Conservation (phyloP, 1,140 invertebrate genomes). For the Drosophila littoralis region DNA sequence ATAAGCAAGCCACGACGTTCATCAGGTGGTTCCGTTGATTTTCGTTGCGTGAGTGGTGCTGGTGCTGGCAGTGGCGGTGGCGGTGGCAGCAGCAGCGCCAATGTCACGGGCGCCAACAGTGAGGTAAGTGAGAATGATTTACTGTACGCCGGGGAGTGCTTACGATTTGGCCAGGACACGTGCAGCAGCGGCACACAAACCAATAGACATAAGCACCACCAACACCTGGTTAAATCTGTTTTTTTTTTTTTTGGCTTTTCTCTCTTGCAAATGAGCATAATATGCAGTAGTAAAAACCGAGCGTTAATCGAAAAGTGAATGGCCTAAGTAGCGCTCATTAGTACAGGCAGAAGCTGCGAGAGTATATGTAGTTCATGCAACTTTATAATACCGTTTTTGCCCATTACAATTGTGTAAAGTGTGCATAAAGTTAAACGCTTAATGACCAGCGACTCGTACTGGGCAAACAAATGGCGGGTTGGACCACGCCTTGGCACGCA, state of each 20-base stretch:
- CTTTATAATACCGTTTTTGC: constrained; percentile 1
- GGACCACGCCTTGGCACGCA: constrained; percentile 43
- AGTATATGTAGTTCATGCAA: background rate
- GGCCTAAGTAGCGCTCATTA: background rate
- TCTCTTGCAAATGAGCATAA: background rate
- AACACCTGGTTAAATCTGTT: constrained; percentile 52
- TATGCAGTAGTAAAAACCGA: background rate
- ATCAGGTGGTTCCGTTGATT: constrained; percentile 85
- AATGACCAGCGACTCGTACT: background rate
- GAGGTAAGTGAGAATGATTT: constrained; percentile 83
- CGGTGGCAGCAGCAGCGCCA: constrained; percentile 30
- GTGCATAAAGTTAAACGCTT: constrained; percentile 15
- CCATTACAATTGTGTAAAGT: no score
- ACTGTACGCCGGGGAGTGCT: constrained; percentile 69
- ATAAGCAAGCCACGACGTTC: constrained; percentile 84
- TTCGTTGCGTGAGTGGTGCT: constrained; percentile 69
- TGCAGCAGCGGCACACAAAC: constrained; percentile 22
- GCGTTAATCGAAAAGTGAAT: background rate
- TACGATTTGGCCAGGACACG: constrained; percentile 59
- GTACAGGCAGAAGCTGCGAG: no score
- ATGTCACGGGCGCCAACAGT: constrained; percentile 69
- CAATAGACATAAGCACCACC: constrained; percentile 51
- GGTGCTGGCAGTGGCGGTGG: constrained; percentile 29
- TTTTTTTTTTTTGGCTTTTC: background rate
- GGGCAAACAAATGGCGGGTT: background rate